Conservation (phyloP, 2,888 invertebrate species). For the Ferrisia virgata region DNA sequence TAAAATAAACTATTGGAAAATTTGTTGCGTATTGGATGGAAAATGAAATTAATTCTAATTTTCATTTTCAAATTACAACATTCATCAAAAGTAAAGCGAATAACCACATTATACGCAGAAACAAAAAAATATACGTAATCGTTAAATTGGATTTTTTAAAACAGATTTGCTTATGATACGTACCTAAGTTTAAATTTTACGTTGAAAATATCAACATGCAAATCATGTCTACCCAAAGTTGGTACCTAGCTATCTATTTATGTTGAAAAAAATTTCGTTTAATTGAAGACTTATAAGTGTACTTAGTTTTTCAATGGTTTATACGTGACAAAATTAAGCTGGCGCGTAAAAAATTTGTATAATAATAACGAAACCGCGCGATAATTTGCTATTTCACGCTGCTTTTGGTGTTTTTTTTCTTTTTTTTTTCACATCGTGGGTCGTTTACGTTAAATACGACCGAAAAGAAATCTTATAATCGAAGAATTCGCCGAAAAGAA, state of each 20-base stretch:
- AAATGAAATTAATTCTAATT: neutral
- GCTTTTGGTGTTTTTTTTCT: neutral
- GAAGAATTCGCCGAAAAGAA: conserved; percentile 1
- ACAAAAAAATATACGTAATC: neutral
- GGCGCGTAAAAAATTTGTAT: neutral
- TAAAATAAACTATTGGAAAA: neutral
- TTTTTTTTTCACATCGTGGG: neutral
- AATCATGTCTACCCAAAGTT: neutral
- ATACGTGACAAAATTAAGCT: neutral
- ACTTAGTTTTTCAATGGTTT: neutral
- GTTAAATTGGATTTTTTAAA: neutral
- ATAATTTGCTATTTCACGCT: neutral
- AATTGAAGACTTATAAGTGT: neutral
- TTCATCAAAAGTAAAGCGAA: neutral
- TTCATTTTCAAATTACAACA: neutral
- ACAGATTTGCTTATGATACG: neutral
- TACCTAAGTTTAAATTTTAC: neutral
- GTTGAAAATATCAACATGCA: neutral
- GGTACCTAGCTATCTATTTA: neutral
- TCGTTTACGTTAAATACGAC: neutral
- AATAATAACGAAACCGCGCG: neutral
- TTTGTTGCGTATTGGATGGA: neutral
- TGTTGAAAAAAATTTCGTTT: neutral
- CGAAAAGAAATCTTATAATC: neutral
- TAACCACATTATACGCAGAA: neutral